These are phyloP conservation scores for Incurvaria masculella DNA, from an alignment of 2,888 invertebrate species.

Conservation along the genomic window DNA sequence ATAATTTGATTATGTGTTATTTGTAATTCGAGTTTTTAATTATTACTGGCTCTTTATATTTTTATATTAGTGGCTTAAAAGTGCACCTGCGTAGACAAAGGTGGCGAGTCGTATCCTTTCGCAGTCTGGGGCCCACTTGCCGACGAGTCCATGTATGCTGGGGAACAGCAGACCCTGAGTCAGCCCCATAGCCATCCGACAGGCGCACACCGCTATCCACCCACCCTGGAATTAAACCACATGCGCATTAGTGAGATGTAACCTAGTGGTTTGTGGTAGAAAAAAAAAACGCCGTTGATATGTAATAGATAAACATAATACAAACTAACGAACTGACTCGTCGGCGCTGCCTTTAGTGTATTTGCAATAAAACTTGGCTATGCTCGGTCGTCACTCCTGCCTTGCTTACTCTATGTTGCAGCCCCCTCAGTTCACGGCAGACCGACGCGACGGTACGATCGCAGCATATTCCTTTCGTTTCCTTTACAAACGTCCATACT, in stretches of 20 bases:
- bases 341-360: constrained; percentile 15
- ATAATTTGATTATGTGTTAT: too few relatives aligned
- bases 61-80: too few relatives aligned
- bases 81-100: constrained; percentile 62
- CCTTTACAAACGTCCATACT: too few relatives aligned
- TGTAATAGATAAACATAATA: too few relatives aligned
- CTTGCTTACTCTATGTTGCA: not conserved
- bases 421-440: too few relatives aligned
- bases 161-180: constrained; percentile 67
- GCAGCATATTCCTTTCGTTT: too few relatives aligned
- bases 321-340: constrained; percentile 16
- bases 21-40: too few relatives aligned
- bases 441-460: too few relatives aligned
- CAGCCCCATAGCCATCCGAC: constrained; percentile 64
- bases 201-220: constrained; percentile 39
- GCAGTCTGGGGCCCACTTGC: constrained; percentile 66
- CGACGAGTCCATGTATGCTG: constrained; percentile 63
- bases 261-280: constrained; percentile 10
- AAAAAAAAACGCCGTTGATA: constrained; percentile 21
- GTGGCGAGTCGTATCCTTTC: constrained; percentile 69
- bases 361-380: not conserved
- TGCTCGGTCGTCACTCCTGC: not conserved
- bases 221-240: constrained; percentile 28
- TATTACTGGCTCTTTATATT: too few relatives aligned
- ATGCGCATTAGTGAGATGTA: not conserved